Evolutionary conservation across 2,113 vertebrate species (phyloP).

Genomic region (Sphyrna mokarran): DNA sequence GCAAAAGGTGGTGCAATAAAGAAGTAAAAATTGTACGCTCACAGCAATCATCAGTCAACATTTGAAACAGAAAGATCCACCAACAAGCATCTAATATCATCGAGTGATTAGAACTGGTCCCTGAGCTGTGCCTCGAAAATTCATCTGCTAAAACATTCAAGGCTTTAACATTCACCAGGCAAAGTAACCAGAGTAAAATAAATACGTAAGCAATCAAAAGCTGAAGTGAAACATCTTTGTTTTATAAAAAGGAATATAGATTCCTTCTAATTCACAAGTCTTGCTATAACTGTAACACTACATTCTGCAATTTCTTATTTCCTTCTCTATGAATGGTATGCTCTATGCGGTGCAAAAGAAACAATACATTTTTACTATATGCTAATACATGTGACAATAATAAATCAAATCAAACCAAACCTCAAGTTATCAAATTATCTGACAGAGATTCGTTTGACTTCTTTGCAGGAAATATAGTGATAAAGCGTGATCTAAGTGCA

Average conservation of each 20-base stretch:
- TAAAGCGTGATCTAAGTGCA: not conserved
- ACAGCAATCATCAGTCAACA: not conserved
- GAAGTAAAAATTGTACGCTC: not conserved
- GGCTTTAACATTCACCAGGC: not conserved
- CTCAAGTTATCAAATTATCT: constrained; percentile 36
- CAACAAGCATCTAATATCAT: not conserved
- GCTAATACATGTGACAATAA: too few relatives aligned
- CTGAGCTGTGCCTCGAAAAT: not conserved
- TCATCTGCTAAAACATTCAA: not conserved
- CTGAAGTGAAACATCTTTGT: constrained; percentile 42
- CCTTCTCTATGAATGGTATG: too few relatives aligned
- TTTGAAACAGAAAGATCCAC: not conserved
- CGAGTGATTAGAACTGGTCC: not conserved
- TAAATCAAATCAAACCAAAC: not conserved
- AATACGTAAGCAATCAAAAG: not conserved
- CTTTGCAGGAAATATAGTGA: not conserved
- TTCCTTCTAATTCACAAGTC: not conserved
- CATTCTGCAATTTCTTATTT: too few relatives aligned
- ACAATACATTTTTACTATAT: too few relatives aligned
- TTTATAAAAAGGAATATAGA: constrained; percentile 46
- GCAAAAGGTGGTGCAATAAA: not conserved
- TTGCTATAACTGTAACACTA: too few relatives aligned
- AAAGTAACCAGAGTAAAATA: not conserved
- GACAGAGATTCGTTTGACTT: constrained; percentile 3
- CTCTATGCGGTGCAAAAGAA: too few relatives aligned